Base-by-base conservation (phyloP, 1,140 invertebrate genomes). In the Saxidomus purpurata region DNA sequence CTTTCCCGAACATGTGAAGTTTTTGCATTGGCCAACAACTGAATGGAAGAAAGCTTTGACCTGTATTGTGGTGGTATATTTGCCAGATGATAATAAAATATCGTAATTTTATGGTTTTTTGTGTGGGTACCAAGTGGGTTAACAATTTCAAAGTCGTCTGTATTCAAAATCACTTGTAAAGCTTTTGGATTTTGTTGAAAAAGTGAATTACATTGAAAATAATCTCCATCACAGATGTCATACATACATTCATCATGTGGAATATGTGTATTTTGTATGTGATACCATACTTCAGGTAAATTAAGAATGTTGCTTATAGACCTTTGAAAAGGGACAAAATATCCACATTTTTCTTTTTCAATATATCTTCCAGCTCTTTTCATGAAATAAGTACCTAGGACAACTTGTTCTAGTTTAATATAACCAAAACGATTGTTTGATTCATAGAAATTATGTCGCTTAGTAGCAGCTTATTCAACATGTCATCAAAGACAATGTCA, bases 131-230 rank as follows among this genome's bases (percentile, higher is more conserved):
- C 86, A 11, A 88, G 34, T 40, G 86, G 86, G 49, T 88, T 80
- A 1, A 81, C 74, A 80, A 88, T 71, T 88, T 88, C 86, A 43
- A 88, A 3, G 55, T 88, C 76, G 81, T 88, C 86, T n/a, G 52
- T 63, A 49, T 69, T 69, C 34, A 88, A 34, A 40, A 69, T 25
- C 3, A 88, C 36, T 43, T 80, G 76, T 34, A 88, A 52, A 17
- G 76, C 76, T 15, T 69, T 63, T 31, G 36, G 55, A 81, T 80
- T 47, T 19, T 36, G 38, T 2, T 15, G 25, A 80, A 88, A 88
- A 28, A 88, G 36, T 43, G 38, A 0, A 69, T 81, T 31, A 25
- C 34, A 4, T 22, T 25, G 43, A 36, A 80, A 0, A 69, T 52
- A 81, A 13, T 63, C 43, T 8, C 86, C 86, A 71, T 88, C 86